These are phyloP conservation scores for Agrochola lychnidis DNA, from an alignment of 2,888 invertebrate species.

Conservation along the genomic window DNA sequence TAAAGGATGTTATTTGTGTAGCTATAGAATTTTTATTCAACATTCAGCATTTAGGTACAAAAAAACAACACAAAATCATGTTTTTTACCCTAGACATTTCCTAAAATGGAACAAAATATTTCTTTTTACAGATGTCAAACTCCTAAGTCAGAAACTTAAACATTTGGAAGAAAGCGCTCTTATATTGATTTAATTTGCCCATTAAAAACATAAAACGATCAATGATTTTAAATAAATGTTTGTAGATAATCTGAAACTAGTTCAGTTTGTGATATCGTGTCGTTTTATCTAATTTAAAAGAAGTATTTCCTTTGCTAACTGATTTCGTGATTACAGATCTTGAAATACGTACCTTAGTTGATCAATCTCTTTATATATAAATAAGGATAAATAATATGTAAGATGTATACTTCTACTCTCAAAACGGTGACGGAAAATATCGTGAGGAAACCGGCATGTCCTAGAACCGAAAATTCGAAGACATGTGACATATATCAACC, in stretches of 20 bases:
- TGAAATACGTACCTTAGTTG: background rate
- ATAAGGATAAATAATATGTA: too few relatives aligned
- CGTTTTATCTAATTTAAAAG: slow-evolving; percentile 26
- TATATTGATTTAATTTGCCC: slow-evolving; percentile 28
- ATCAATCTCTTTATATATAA: background rate
- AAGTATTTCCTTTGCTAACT: slow-evolving; percentile 16
- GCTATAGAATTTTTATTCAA: background rate
- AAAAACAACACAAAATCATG: background rate
- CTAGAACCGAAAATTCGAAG: too few relatives aligned
- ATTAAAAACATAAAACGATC: slow-evolving; percentile 27
- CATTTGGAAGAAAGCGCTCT: background rate
- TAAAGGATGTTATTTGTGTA: background rate
- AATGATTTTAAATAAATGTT: slow-evolving; percentile 29
- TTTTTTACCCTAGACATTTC: background rate
- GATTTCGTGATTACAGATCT: slow-evolving; percentile 18
- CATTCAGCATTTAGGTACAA: too few relatives aligned
- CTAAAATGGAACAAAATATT: slow-evolving; percentile 12
- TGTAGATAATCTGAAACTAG: slow-evolving; percentile 28
- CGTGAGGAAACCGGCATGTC: too few relatives aligned
- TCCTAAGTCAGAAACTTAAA: background rate
- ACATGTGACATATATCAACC: too few relatives aligned
- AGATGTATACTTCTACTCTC: too few relatives aligned
- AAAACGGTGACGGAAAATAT: too few relatives aligned
- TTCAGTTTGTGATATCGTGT: slow-evolving; percentile 14
- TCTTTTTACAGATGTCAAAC: slow-evolving; percentile 7